These are phyloP conservation scores for Mobula birostris DNA, from an alignment of 2,113 vertebrate species.

Conservation along the genomic window DNA sequence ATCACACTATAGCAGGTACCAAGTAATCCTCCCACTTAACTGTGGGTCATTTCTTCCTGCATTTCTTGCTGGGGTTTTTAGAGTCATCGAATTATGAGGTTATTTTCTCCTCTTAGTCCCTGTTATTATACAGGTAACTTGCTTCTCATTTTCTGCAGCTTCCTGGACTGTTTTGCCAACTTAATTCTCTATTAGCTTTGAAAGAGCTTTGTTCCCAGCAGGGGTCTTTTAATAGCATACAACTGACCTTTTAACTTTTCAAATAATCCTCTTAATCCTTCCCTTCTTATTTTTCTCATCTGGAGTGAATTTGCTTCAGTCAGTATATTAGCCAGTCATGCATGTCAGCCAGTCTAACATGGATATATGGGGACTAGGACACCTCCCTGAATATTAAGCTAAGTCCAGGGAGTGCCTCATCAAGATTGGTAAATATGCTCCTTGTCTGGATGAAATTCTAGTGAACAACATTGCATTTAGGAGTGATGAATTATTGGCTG, in stretches of 20 bases:
- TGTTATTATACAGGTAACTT: background rate
- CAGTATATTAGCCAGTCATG: background rate
- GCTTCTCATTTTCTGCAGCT: background rate
- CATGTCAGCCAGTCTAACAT: background rate
- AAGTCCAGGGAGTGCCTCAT: background rate
- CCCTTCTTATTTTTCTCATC: background rate
- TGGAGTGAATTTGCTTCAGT: background rate
- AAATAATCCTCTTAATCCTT: constrained; percentile 6
- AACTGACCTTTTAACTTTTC: background rate
- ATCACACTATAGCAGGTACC: background rate
- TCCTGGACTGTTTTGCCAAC: background rate
- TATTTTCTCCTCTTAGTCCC: background rate
- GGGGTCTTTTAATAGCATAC: background rate
- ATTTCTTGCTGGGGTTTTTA: background rate
- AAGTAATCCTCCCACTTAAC: background rate
- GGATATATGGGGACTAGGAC: background rate
- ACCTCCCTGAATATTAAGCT: background rate
- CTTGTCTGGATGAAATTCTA: background rate
- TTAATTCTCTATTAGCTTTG: background rate
- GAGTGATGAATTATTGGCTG: background rate
- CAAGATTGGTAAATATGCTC: background rate
- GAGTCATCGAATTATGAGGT: background rate
- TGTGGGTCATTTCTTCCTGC: background rate
- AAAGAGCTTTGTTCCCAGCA: background rate
- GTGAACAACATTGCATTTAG: too few relatives aligned